These are phyloP conservation scores for Aphelinus atriplicis DNA, from an alignment of 1,140 invertebrate genomes.

Conservation along the genomic window DNA sequence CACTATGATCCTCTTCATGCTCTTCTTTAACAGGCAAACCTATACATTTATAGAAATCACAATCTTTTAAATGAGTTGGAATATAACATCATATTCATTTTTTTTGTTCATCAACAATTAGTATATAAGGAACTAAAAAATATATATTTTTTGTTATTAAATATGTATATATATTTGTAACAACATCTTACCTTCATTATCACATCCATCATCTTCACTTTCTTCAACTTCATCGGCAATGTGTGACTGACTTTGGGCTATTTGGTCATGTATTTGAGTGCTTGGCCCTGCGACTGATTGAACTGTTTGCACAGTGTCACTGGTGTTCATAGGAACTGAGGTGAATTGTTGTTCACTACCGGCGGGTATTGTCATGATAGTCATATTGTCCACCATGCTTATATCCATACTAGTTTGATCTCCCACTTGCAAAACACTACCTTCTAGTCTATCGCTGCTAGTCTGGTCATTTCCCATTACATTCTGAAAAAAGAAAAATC, in stretches of 20 bases:
- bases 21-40: slow-evolving; percentile 64
- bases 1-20: slow-evolving; percentile 57
- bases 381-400: slow-evolving; percentile 61
- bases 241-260: slow-evolving; percentile 52
- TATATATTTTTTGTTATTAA: slow-evolving; percentile 21
- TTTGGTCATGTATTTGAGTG: slow-evolving; percentile 58
- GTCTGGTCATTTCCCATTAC: slow-evolving; percentile 58
- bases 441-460: slow-evolving; percentile 62
- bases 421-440: slow-evolving; percentile 57
- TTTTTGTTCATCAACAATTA: neutral
- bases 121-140: slow-evolving; percentile 3
- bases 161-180: neutral
- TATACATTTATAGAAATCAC: slow-evolving; percentile 32
- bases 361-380: slow-evolving; percentile 54
- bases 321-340: slow-evolving; percentile 63
- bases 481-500: slow-evolving; percentile 49
- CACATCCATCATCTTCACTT: slow-evolving; percentile 63
- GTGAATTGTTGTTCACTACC: slow-evolving; percentile 59
- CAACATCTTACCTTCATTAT: slow-evolving; percentile 55
- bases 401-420: slow-evolving; percentile 61
- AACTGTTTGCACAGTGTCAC: slow-evolving; percentile 55
- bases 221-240: slow-evolving; percentile 60
- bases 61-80: neutral
- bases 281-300: slow-evolving; percentile 60
- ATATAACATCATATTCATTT: neutral